These are phyloP conservation scores for Tychaedon coryphoeus DNA, from an alignment of 2,113 vertebrate genomes.

Conservation along the genomic window DNA sequence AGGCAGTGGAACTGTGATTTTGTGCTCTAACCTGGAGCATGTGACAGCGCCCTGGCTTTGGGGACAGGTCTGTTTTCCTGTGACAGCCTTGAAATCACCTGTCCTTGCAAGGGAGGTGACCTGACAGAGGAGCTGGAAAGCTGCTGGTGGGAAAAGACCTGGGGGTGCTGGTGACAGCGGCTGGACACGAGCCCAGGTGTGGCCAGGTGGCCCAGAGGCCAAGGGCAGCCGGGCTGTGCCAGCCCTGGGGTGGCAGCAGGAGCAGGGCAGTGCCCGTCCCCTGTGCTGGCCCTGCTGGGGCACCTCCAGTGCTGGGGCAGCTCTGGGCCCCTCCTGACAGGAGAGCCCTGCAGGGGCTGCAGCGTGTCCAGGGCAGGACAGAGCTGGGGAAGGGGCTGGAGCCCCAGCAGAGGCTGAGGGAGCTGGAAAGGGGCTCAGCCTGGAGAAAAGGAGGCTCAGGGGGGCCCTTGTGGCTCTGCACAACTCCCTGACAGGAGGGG, in stretches of 20 bases:
- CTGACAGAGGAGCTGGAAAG: not conserved
- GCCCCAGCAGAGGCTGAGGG: no score
- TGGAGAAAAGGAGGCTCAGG: no score
- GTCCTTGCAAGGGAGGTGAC: not conserved
- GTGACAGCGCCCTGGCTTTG: not conserved
- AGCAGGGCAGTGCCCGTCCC: not conserved
- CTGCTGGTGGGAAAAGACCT: not conserved
- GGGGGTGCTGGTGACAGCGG: rapidly evolving
- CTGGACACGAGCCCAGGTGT: not conserved
- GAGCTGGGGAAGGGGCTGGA: no score
- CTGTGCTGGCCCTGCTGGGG: not conserved
- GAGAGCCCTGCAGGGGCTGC: no score
- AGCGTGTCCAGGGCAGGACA: no score
- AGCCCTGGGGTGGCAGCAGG: not conserved
- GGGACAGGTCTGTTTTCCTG: not conserved
- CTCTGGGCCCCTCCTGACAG: not conserved
- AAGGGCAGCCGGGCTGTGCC: not conserved
- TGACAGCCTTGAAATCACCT: not conserved
- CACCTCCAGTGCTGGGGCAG: not conserved
- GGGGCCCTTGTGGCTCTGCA: no score
- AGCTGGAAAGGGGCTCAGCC: no score
- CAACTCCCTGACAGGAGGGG: not conserved
- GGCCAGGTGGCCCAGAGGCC: not conserved
- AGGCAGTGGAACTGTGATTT: not conserved
- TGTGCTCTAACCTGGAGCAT: not conserved